These are phyloP conservation scores for Abrostola tripartita DNA, from an alignment of 2,888 invertebrate genomes.

Conservation along the genomic window DNA sequence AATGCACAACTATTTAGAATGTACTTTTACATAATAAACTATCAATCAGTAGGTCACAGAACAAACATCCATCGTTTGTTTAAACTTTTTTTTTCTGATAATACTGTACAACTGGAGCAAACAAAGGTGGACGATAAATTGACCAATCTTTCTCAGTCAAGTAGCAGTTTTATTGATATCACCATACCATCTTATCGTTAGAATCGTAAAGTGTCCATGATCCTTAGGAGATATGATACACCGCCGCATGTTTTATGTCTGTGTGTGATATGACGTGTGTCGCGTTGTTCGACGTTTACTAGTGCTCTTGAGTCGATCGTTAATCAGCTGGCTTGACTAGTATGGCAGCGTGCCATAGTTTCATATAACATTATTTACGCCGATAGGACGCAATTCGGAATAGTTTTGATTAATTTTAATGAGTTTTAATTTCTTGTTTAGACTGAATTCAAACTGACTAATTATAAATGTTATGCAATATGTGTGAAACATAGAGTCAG, in stretches of 20 bases:
- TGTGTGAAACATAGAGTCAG: neutral
- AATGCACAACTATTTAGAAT: too few species aligned
- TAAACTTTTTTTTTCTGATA: too few species aligned
- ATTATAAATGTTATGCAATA: neutral
- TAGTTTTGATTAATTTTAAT: constrained; percentile 14
- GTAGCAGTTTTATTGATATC: too few species aligned
- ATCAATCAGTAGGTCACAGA: too few species aligned
- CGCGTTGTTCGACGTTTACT: constrained; percentile 7
- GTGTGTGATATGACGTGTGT: constrained; percentile 7
- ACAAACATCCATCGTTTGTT: too few species aligned
- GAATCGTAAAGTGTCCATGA: too few species aligned
- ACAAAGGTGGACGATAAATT: too few species aligned
- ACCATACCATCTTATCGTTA: too few species aligned
- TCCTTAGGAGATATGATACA: neutral
- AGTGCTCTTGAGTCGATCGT: constrained; percentile 18
- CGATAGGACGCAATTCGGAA: constrained; percentile 19
- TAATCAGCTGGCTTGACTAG: constrained; percentile 25
- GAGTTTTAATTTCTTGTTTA: neutral
- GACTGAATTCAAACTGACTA: neutral
- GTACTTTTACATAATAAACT: too few species aligned
- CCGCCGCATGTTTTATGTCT: constrained; percentile 1
- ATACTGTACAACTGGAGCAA: too few species aligned
- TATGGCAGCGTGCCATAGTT: constrained; percentile 44
- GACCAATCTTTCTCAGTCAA: too few species aligned
- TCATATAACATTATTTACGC: constrained; percentile 33